phyloP scores from a whole-genome alignment of 2,797 vertebrate species.

The Bradypus variegatus region DNA sequence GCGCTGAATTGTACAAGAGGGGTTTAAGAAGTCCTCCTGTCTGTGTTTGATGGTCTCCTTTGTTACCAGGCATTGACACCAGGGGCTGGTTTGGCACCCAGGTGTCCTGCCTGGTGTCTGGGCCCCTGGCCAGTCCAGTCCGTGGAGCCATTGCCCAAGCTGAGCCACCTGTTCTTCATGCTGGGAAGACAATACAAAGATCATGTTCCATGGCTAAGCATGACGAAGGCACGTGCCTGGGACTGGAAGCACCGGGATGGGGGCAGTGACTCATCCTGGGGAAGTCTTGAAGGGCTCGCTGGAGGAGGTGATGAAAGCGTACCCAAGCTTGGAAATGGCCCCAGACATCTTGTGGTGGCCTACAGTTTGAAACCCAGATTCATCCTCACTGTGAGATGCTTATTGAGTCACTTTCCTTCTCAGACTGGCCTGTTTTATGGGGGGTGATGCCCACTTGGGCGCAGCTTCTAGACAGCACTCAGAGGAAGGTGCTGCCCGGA shows the following conservation, averaged over 20 bases:
- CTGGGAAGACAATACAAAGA: neutral
- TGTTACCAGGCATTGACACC: neutral
- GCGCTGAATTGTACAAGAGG: neutral
- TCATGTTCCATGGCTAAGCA: accelerated
- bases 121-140: neutral
- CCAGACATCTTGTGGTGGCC: neutral
- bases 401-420: neutral
- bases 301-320: neutral
- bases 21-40: neutral
- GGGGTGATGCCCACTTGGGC: neutral
- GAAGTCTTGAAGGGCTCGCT: neutral
- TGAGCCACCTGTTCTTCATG: neutral
- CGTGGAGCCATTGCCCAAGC: neutral
- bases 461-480: neutral
- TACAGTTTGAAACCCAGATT: neutral
- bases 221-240: neutral
- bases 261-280: neutral
- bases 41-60: neutral
- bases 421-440: neutral
- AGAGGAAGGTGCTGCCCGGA: neutral
- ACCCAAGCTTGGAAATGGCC: neutral
- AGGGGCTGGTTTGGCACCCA: neutral
- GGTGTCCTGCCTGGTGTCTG: neutral
- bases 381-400: neutral
- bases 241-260: neutral